These are phyloP conservation scores for Alligator sinensis DNA, from an alignment of 2,113 vertebrate species.

Conservation along the genomic window DNA sequence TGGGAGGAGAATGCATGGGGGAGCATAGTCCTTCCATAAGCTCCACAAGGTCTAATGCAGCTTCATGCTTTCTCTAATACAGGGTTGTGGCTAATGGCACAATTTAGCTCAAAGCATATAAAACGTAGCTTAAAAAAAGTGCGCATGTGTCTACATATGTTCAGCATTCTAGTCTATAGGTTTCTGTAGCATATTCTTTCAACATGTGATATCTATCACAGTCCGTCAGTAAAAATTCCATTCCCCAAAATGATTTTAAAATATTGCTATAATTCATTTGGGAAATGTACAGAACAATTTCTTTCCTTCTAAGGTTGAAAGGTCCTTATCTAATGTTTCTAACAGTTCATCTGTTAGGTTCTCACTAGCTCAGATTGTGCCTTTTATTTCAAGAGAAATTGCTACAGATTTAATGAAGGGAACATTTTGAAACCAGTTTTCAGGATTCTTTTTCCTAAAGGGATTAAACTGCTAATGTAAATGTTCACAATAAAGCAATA, in stretches of 20 bases:
- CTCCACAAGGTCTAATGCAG: not conserved
- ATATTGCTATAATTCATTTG: slow-evolving; percentile 49
- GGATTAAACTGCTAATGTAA: slow-evolving; percentile 69
- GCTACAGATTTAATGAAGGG: slow-evolving; percentile 71
- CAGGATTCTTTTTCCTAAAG: slow-evolving; percentile 67
- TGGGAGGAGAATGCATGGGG: no score
- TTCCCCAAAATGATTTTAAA: slow-evolving; percentile 62
- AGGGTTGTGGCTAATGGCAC: not conserved
- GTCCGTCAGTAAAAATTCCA: slow-evolving; percentile 45
- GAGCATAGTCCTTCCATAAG: not conserved
- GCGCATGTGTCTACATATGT: not conserved
- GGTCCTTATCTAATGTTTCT: slow-evolving; percentile 67
- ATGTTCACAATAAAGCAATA: slow-evolving; percentile 69
- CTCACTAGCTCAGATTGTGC: slow-evolving; percentile 29
- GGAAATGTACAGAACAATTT: slow-evolving; percentile 58
- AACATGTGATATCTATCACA: not conserved
- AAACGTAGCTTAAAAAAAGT: not conserved
- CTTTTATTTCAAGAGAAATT: slow-evolving; percentile 72
- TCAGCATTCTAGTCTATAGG: not conserved
- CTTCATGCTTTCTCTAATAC: not conserved
- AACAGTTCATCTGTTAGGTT: slow-evolving; percentile 54
- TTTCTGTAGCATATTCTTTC: slow-evolving; percentile 35
- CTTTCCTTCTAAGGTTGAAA: slow-evolving; percentile 61
- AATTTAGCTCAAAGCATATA: not conserved
- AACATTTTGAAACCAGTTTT: slow-evolving; percentile 71